These are phyloP conservation scores for Agonopterix heracliana DNA, from an alignment of 2,888 invertebrate species.

Conservation along the genomic window DNA sequence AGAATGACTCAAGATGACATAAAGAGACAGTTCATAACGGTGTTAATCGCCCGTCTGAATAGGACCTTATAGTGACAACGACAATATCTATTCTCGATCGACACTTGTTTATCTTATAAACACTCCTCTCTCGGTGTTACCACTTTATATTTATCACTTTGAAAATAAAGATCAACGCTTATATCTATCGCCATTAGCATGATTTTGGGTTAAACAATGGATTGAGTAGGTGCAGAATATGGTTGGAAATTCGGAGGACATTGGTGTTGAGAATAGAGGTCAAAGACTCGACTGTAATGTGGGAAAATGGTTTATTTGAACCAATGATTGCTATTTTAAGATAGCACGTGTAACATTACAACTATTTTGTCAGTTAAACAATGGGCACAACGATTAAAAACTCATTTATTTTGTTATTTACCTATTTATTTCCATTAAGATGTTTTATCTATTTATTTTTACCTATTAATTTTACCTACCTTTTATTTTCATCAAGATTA, in stretches of 20 bases:
- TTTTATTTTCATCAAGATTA: too few species aligned
- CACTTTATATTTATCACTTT: slow-evolving; percentile 1
- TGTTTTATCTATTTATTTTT: too few species aligned
- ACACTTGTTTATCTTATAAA: slow-evolving; percentile 62
- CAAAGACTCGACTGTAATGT: slow-evolving; percentile 38
- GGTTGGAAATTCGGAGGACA: slow-evolving; percentile 34
- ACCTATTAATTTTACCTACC: too few species aligned
- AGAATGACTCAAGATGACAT: too few species aligned
- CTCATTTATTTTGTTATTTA: too few species aligned
- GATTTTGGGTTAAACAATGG: slow-evolving; percentile 3
- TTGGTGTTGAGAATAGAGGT: slow-evolving; percentile 57
- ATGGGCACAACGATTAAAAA: too few species aligned
- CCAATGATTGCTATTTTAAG: not conserved
- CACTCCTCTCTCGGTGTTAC: slow-evolving; percentile 20
- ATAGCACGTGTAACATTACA: not conserved
- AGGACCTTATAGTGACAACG: slow-evolving; percentile 56
- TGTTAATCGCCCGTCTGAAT: slow-evolving; percentile 38
- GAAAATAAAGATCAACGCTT: slow-evolving; percentile 4
- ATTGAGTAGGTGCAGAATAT: slow-evolving; percentile 9
- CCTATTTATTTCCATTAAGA: too few species aligned
- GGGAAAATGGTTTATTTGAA: slow-evolving; percentile 22
- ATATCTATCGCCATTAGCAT: slow-evolving; percentile 5
- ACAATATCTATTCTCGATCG: slow-evolving; percentile 64
- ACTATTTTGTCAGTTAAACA: not conserved
- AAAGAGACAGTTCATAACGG: too few species aligned